Percentiles rank a stretch among this genome's conserved stretches.
Conservation (phyloP, 2,888 invertebrate genomes). For the Disparrhopalites patrizii region DNA sequence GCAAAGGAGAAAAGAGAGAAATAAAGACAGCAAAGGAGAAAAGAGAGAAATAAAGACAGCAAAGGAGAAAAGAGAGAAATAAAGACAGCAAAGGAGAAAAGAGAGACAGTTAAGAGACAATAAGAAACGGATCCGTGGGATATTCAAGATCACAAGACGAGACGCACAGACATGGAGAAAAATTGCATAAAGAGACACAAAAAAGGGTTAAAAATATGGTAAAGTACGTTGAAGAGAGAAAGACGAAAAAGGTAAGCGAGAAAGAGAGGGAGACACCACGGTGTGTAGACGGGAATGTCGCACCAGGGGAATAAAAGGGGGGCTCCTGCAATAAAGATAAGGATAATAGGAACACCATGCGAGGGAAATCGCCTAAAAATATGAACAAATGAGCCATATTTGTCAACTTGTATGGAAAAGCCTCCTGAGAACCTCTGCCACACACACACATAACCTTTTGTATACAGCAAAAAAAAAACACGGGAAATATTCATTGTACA, state of each 20-base stretch:
- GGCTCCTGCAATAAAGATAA: constrained; percentile 38
- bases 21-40: too few relatives aligned
- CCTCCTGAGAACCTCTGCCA: constrained; percentile 19
- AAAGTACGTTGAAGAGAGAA: background rate
- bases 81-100: too few relatives aligned
- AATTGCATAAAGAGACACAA: too few relatives aligned
- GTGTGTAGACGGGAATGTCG: too few relatives aligned
- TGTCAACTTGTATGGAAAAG: constrained; percentile 31
- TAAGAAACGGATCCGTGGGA: background rate
- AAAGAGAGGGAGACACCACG: too few relatives aligned
- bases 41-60: too few relatives aligned
- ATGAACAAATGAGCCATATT: constrained; percentile 38
- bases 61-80: too few relatives aligned
- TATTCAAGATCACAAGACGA: background rate
- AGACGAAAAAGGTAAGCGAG: too few relatives aligned
- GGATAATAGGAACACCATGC: constrained; percentile 31
- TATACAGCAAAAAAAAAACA: too few relatives aligned
- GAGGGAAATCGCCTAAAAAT: constrained; percentile 33
- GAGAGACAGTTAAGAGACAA: background rate
- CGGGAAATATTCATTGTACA: too few relatives aligned
- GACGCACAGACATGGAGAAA: background rate
- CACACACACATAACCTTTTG: background rate
- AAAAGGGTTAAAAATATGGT: too few relatives aligned
- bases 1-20: too few relatives aligned
- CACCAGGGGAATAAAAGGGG: constrained; percentile 14